Percentiles rank a stretch among this genome's conserved stretches.
These are phyloP conservation scores for Talpa occidentalis DNA, from an alignment of 2,113 vertebrate species.

Conservation along the genomic window DNA sequence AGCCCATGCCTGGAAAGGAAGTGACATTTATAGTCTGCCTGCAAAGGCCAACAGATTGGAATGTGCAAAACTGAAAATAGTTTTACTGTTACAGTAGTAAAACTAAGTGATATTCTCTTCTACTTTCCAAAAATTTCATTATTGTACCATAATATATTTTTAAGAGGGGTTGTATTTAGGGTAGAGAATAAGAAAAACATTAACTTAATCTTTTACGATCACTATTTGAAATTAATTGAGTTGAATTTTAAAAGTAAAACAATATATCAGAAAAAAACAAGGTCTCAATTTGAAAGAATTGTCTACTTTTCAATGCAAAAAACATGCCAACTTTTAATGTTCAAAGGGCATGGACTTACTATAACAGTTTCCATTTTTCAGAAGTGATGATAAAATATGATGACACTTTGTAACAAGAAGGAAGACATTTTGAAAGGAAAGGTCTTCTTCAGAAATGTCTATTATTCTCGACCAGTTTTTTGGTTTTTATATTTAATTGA, in stretches of 20 bases:
- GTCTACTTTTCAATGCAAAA: neutral
- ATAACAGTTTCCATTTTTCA: neutral
- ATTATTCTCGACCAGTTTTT: slow-evolving; percentile 47
- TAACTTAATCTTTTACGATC: slow-evolving; percentile 38
- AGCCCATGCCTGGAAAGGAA: slow-evolving; percentile 28
- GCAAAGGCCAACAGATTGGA: slow-evolving; percentile 64
- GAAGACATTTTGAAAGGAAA: slow-evolving; percentile 41
- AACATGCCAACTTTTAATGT: neutral
- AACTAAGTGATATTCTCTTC: slow-evolving; percentile 27
- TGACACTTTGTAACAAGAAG: slow-evolving; percentile 41
- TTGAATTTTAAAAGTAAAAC: slow-evolving; percentile 30
- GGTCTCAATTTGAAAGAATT: slow-evolving; percentile 36
- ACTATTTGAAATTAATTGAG: slow-evolving; percentile 35
- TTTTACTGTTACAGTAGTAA: slow-evolving; percentile 24
- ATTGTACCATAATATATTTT: neutral
- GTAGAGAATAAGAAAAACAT: neutral
- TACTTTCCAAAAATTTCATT: slow-evolving; percentile 17
- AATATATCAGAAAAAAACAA: neutral
- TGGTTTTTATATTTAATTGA: too few relatives aligned
- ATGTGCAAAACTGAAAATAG: slow-evolving; percentile 36
- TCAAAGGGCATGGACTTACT: neutral
- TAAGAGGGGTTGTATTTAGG: neutral
- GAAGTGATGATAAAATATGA: neutral
- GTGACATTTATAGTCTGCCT: slow-evolving; percentile 57
- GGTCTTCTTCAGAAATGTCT: slow-evolving; percentile 49